Conservation (phyloP, 2,888 invertebrate species). For the Parnassius apollo region DNA sequence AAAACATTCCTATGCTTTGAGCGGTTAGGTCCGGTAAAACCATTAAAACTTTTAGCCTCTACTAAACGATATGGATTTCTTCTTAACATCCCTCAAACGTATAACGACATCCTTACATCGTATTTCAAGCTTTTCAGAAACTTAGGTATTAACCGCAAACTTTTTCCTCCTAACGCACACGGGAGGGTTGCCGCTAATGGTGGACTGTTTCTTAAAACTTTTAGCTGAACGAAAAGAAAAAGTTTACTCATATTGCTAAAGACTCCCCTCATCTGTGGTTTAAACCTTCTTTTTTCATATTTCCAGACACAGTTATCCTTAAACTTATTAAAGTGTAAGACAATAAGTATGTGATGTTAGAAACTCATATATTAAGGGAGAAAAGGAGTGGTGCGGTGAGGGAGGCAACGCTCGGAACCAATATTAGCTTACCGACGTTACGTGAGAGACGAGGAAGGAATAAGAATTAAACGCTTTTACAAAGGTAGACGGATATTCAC, state of each 20-base stretch:
- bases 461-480: conserved; percentile 42
- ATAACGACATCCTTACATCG: conserved; percentile 48
- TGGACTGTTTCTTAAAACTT: conserved; percentile 57
- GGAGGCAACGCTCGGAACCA: conserved; percentile 43
- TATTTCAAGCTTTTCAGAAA: conserved; percentile 66
- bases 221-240: conserved; percentile 36
- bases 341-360: conserved; percentile 25
- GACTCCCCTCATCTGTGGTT: conserved; percentile 45
- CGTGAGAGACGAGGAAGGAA: conserved; percentile 45
- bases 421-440: conserved; percentile 55
- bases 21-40: too few relatives aligned
- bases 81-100: conserved; percentile 30
- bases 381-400: conserved; percentile 26
- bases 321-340: conserved; percentile 27
- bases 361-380: conserved; percentile 24
- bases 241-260: conserved; percentile 43
- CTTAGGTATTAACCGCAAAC: conserved; percentile 64
- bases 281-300: conserved; percentile 44
- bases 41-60: too few relatives aligned
- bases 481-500: conserved; percentile 20
- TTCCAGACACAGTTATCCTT: conserved; percentile 43
- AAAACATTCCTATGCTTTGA: too few relatives aligned
- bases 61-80: background rate
- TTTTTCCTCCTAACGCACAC: conserved; percentile 67
- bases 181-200: conserved; percentile 70